phyloP scores from a whole-genome alignment of 2,888 invertebrate genomes.

The Agrotis ipsilon region DNA sequence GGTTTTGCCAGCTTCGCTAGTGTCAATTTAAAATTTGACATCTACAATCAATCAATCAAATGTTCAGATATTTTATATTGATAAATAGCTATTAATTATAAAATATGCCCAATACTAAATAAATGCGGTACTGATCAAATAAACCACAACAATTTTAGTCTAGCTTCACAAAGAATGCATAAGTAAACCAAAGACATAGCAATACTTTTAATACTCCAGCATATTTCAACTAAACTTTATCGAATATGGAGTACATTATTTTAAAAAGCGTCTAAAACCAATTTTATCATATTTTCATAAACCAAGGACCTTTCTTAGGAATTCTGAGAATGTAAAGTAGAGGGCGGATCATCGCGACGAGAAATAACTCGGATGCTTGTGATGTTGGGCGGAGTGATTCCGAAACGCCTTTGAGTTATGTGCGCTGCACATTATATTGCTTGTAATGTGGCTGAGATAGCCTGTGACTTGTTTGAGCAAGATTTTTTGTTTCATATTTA shows the following conservation, averaged over 20 bases:
- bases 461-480: not conserved
- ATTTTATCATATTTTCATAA: slow-evolving; percentile 46
- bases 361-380: slow-evolving; percentile 62
- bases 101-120: no score
- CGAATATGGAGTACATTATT: slow-evolving; percentile 9
- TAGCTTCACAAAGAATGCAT: not conserved
- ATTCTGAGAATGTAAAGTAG: slow-evolving; percentile 65
- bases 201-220: not conserved
- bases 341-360: slow-evolving; percentile 63
- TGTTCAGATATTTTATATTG: no score
- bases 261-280: slow-evolving; percentile 15
- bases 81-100: no score
- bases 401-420: slow-evolving; percentile 72
- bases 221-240: not conserved
- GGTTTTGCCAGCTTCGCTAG: no score
- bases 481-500: no score
- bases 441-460: not conserved
- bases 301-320: slow-evolving; percentile 44
- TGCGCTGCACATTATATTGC: slow-evolving; percentile 41
- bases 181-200: not conserved
- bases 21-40: no score
- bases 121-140: no score
- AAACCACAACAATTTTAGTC: no score
- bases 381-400: slow-evolving; percentile 69
- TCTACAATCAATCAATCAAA: no score